Base-by-base conservation (phyloP, 2,888 invertebrate species). In the Hylaea fasciaria region DNA sequence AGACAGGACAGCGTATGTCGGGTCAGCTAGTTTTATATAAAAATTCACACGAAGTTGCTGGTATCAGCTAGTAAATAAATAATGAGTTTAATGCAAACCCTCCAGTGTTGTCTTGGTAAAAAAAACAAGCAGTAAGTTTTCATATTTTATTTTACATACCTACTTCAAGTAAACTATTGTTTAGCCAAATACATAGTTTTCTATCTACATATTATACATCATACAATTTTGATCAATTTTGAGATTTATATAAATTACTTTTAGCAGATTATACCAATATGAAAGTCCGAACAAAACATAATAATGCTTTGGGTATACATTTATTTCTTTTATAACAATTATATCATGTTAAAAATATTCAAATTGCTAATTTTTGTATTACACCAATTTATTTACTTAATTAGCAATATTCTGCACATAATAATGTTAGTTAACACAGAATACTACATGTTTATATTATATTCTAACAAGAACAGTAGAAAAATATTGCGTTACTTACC, bases 401-500 rank as follows among this genome's bases (percentile, higher is more conserved):
- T n/a, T 29, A 40, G 16, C 17, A 11, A 40, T 29, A 16, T 17
- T 14, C 12, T 14, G 41, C 28, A 14, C 29, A 39, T 16, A 52
- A 12, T 32, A 46, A 22, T 12, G 35, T 47, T 47, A 47, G 50
- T 43, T 40, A 35, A 37, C 44, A 58, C 11, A 35, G 37, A 35
- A 5, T 32, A 40, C 41, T 58, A 58, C 47, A 52, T 43, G 16
- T 37, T 43, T 43, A 48, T n/a, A n/a, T n/a, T n/a, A 46, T 51
- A 39, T 57, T 32, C 29, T 22, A 64, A 64, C 58, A 63, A 62
- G 51, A 62, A 62, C 57, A 66, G 62, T 68, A 68, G 54, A 66
- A 68, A 68, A 66, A 68, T 66, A 68, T 66, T 66, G 66, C 61
- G 49, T 61, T 57, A 54, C 54, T 66, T 62, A 59, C 48, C 37